phyloP scores from a whole-genome alignment of 2,797 vertebrate species.

The Heteromormyrus szaboi region DNA sequence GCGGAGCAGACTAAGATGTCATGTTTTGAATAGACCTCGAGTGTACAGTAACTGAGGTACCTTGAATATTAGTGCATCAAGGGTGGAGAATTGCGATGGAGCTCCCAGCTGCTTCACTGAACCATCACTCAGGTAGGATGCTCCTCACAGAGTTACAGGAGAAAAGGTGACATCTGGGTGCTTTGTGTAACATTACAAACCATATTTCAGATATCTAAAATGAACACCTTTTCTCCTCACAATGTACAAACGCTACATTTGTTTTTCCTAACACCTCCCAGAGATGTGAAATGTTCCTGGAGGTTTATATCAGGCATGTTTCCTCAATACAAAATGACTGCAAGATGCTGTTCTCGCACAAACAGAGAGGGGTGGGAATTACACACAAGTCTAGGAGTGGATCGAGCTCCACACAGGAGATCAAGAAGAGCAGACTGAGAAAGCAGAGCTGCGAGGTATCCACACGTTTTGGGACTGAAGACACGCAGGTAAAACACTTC shows the following conservation, averaged over 20 bases:
- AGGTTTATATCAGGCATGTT: not conserved
- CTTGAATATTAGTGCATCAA: not conserved
- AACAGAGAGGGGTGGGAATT: not conserved
- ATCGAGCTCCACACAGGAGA: not conserved
- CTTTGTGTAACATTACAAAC: not conserved
- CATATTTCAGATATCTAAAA: not conserved
- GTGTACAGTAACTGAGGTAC: not conserved
- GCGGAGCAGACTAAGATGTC: not conserved
- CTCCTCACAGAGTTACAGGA: not conserved
- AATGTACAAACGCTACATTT: not conserved
- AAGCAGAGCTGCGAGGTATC: not conserved
- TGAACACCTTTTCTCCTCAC: not conserved
- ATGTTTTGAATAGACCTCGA: not conserved
- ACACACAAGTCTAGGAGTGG: not conserved
- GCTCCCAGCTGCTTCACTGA: not conserved
- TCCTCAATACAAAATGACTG: not conserved
- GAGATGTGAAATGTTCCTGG: not conserved
- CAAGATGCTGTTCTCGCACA: not conserved
- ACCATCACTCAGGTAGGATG: not conserved
- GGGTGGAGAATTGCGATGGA: not conserved
- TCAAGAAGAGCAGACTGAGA: not conserved
- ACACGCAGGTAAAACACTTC: not conserved
- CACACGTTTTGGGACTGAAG: not conserved
- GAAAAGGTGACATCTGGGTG: not conserved
- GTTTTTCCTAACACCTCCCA: not conserved